Evolutionary conservation across 2,888 invertebrate genomes (phyloP), one percentile per base, ranked within the genome.

Genomic region (Drosophila multiciliata): DNA sequence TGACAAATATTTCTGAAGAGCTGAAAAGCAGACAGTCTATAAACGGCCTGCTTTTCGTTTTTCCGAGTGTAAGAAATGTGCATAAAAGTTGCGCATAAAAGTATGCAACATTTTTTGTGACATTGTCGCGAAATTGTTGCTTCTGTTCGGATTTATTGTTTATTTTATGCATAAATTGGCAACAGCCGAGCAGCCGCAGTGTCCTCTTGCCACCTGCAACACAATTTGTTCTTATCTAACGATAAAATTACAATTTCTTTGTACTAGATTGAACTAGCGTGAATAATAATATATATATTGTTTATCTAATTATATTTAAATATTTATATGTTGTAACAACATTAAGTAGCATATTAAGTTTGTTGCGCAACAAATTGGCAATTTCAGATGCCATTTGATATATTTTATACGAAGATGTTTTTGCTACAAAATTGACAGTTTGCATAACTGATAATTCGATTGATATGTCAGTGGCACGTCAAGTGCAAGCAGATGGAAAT

Each of bases 361-460:
- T 49, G 48, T 49, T 64, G 60, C 78, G 49, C 40, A 60, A 45
- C 54, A 68, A 73, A 73, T 73, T 78, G 74, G 74, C 78, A 74
- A 80, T 75, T 82, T 78, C 1, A 20, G 80, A 78, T 80, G 63
- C 69, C 68, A 80, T 86, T 82, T 80, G 75, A 32, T 40, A 32
- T 40, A 73, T 70, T 73, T 38, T 77, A 80, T 86, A 59, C 32
- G 57, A 66, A 62, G 62, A 83, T 62, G 57, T 57, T 59, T n/a
- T 57, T 59, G 74, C 62, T 71, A 45, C 66, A 70, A 50, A 80
- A 73, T 65, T 75, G 65, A 61, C 60, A 75, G 82, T 72, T 81
- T 84, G 62, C 87, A 79, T 82, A 84, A 74, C 87, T 79, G 73
- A 73, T 84, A 83, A 87, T 82, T 87, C 79, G 76, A 84, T 83